Evolutionary conservation across 1,140 invertebrate species (phyloP).

Genomic region (Hypothenemus hampei): DNA sequence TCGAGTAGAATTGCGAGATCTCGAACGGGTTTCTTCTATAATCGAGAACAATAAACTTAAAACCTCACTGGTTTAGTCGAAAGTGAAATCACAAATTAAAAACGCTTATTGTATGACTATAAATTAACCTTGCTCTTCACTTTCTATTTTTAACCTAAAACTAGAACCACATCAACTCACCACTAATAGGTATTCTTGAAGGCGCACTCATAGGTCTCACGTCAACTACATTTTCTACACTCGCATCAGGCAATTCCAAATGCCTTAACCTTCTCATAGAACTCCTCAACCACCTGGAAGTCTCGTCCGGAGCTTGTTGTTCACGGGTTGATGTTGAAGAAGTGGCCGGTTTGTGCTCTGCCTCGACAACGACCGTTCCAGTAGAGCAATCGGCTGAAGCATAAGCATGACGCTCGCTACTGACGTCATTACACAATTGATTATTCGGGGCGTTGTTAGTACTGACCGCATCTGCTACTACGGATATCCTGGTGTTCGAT

Average conservation of each 20-base stretch:
- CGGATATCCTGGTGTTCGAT: conserved; percentile 15
- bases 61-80: too few species aligned
- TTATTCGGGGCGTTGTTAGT: conserved; percentile 13
- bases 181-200: conserved; percentile 30
- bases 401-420: conserved; percentile 31
- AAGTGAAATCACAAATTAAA: too few species aligned
- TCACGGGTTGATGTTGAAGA: conserved; percentile 22
- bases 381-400: conserved; percentile 35
- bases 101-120: too few species aligned
- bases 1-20: conserved; percentile 30
- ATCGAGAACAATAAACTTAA: too few species aligned
- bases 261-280: conserved; percentile 43
- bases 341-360: conserved; percentile 23
- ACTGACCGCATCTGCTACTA: conserved; percentile 10
- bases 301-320: conserved; percentile 20
- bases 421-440: conserved; percentile 24
- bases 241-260: conserved; percentile 30
- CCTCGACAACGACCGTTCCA: conserved; percentile 37
- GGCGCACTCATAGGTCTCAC: conserved; percentile 41
- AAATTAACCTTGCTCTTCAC: too few species aligned
- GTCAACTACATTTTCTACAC: conserved; percentile 14
- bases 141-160: too few species aligned
- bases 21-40: too few species aligned
- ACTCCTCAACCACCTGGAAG: conserved; percentile 38
- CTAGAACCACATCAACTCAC: not conserved